Evolutionary conservation across 2,797 vertebrate species (phyloP).

Genomic region (Prionace glauca): DNA sequence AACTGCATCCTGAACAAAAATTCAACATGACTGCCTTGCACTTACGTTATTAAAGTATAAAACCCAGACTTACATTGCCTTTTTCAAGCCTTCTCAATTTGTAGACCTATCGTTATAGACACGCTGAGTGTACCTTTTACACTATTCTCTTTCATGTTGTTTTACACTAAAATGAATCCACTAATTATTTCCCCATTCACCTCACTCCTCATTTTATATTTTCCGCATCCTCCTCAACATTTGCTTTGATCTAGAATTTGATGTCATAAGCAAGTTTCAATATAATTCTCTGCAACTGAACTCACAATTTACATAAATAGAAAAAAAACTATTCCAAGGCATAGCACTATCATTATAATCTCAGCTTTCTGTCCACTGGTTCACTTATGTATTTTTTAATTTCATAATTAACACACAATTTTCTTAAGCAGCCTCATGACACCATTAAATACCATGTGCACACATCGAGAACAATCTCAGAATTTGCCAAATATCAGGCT

Average conservation of each 20-base stretch:
- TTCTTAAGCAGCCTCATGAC: not conserved
- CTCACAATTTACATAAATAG: not conserved
- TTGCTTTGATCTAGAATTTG: not conserved
- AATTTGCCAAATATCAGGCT: not conserved
- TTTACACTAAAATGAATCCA: not conserved
- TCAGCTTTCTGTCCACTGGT: not conserved
- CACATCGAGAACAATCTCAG: not conserved
- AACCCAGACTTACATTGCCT: not conserved
- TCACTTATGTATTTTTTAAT: not conserved
- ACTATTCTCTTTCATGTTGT: not conserved
- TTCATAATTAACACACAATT: not conserved
- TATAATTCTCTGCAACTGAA: not conserved
- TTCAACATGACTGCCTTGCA: too few relatives aligned
- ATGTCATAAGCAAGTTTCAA: not conserved
- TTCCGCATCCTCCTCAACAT: not conserved
- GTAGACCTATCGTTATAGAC: not conserved
- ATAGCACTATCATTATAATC: not conserved
- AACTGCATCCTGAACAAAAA: not conserved
- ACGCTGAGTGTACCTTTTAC: not conserved
- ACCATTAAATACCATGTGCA: not conserved
- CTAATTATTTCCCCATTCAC: not conserved
- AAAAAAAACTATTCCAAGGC: not conserved
- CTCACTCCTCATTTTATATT: not conserved
- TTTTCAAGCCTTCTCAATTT: not conserved
- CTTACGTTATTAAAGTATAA: not conserved